A percentile compares a stretch with the other conserved stretches of the same genome.
These are phyloP conservation scores for Aricia agestis DNA, from an alignment of 1,140 invertebrate genomes.

Conservation along the genomic window DNA sequence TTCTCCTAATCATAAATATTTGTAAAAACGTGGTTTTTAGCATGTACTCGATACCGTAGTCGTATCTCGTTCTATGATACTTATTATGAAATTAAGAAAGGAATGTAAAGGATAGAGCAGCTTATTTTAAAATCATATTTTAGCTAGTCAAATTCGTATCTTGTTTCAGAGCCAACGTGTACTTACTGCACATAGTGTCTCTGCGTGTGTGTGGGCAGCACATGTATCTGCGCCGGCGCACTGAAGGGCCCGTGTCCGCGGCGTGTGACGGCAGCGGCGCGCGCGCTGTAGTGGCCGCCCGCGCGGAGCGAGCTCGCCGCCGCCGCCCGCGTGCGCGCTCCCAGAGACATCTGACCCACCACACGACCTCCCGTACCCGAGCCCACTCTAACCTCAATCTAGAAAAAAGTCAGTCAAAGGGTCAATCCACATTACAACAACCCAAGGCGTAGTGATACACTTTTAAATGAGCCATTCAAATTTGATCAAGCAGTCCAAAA, in stretches of 20 bases:
- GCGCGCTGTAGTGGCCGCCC: slow-evolving; percentile 59
- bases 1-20: too few relatives aligned
- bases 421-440: too few relatives aligned
- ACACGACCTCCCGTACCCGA: slow-evolving; percentile 72
- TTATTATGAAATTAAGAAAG: too few relatives aligned
- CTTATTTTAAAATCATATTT: neutral
- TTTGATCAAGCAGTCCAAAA: too few relatives aligned
- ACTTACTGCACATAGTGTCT: slow-evolving; percentile 68
- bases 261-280: slow-evolving; percentile 62
- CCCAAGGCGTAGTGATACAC: too few relatives aligned
- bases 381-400: slow-evolving; percentile 62
- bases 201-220: slow-evolving; percentile 65
- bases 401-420: slow-evolving; percentile 3
- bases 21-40: too few relatives aligned
- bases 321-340: slow-evolving; percentile 55
- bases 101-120: too few relatives aligned
- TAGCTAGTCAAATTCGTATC: neutral
- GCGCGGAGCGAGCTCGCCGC: slow-evolving; percentile 58
- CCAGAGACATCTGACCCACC: slow-evolving; percentile 67
- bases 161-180: neutral
- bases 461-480: too few relatives aligned
- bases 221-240: slow-evolving; percentile 59
- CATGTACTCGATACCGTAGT: too few relatives aligned
- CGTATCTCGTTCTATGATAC: too few relatives aligned
- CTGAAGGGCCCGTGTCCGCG: slow-evolving; percentile 63